Evolutionary conservation across 2,113 vertebrate species (phyloP).

Genomic region (Mormyrus lacerda): DNA sequence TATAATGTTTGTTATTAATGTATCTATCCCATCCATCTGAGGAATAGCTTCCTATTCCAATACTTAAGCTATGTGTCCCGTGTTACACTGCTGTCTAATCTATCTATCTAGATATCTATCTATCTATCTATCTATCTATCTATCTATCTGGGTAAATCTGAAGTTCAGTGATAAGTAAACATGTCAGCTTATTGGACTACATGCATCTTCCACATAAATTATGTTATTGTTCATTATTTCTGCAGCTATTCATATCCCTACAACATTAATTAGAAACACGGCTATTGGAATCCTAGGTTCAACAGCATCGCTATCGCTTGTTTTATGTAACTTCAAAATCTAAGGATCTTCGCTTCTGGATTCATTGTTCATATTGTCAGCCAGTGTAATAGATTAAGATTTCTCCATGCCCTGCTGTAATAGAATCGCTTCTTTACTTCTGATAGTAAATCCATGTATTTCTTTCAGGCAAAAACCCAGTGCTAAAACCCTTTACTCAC

Average conservation of each 20-base stretch:
- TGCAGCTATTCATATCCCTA: background rate
- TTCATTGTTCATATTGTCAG: constrained; percentile 47
- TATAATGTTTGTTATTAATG: too few relatives aligned
- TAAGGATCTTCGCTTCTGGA: constrained; percentile 42
- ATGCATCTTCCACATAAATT: background rate
- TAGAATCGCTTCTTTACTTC: constrained; percentile 47
- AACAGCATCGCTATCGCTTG: background rate
- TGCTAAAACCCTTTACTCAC: background rate
- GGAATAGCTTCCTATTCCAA: too few relatives aligned
- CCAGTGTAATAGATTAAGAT: constrained; percentile 55
- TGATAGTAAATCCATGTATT: constrained; percentile 31
- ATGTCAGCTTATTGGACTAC: background rate
- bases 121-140: too few relatives aligned
- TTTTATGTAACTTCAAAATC: constrained; percentile 35
- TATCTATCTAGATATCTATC: too few relatives aligned
- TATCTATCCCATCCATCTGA: too few relatives aligned
- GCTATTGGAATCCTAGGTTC: background rate
- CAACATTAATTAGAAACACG: background rate
- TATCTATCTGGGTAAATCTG: background rate
- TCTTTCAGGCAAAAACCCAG: constrained; percentile 20
- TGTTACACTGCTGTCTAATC: too few relatives aligned
- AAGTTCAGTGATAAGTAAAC: background rate
- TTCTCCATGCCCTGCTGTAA: constrained; percentile 48
- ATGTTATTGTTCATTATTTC: background rate
- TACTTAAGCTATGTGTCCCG: too few relatives aligned